Evolutionary conservation across 2,113 vertebrate genomes (phyloP), one percentile per base, ranked within the genome.

Genomic region (Holacanthus passer): DNA sequence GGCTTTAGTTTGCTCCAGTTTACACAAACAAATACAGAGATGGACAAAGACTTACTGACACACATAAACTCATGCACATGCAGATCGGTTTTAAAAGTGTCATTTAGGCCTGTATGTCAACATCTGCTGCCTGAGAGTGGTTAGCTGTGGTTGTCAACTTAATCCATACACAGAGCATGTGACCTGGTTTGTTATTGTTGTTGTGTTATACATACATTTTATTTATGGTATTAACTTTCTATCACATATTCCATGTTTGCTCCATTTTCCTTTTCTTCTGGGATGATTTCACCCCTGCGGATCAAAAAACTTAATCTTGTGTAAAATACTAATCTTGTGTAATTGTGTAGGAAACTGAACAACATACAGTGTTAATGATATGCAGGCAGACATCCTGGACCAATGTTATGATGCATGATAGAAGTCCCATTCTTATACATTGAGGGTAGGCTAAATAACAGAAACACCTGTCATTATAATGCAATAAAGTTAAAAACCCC

Each of bases 81-180:
- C 41, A 70, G 2, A 63, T 59, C 1, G 5, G 32, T 55, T 71
- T 77, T 67, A 41, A 76, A 79, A 69, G 45, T 65, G 56, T 67
- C 43, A 64, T 71, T 62, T n/a, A 50, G 62, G 41, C 3, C n/a
- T 67, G 12, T 59, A 73, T 55, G 59, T 77, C 53, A 72, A 55
- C 83, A 84, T 86, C 74, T 84, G 83, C 59, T 77, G 48, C 16
- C 76, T 79, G 56, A 37, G 10, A 83, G 70, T 47, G 66, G n/a
- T 70, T 13, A 37, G 41, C 5, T 1, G 20, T 56, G 63, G 35
- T 53, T 62, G 31, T 45, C 13, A 69, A n/a, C 41, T 35, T 79
- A 76, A 87, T 85, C 77, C 73, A 81, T 47, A 70, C 3, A 32
- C 20, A 56, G 7, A 52, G 43, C 47, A 74, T 29, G 16, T 75